These are phyloP conservation scores for Eupleurogrammus muticus DNA, from an alignment of 2,797 vertebrate species.

Conservation along the genomic window DNA sequence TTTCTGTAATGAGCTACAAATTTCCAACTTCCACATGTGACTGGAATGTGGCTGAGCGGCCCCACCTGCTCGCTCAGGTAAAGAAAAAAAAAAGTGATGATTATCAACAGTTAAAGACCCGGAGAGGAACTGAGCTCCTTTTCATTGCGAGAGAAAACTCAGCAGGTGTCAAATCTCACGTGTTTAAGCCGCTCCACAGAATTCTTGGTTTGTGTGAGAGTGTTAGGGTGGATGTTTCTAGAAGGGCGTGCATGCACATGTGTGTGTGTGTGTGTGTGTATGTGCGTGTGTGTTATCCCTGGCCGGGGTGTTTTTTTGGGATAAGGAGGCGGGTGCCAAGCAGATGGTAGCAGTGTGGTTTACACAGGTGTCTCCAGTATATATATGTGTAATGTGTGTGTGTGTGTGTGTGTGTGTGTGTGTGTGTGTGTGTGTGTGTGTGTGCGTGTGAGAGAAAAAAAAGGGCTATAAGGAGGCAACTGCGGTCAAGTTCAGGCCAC, in stretches of 20 bases:
- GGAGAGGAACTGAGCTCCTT: constrained; percentile 44
- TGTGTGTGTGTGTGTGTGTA: constrained; percentile 20
- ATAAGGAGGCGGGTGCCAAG: constrained; percentile 68
- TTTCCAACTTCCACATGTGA: constrained; percentile 18
- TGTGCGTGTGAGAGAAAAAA: not conserved
- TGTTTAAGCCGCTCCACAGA: constrained; percentile 28
- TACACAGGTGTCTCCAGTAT: constrained; percentile 82
- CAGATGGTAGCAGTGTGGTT: constrained; percentile 81
- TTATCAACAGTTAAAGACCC: constrained; percentile 40
- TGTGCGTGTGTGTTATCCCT: constrained; percentile 47
- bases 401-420: constrained; percentile 20
- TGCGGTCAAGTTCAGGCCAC: constrained; percentile 65
- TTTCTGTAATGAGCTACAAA: constrained; percentile 14
- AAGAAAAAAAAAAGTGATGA: constrained; percentile 44
- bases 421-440: constrained; percentile 7
- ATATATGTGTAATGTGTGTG: constrained; percentile 35
- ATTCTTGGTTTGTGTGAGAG: constrained; percentile 25
- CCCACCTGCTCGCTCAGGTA: constrained; percentile 42
- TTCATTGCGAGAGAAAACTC: constrained; percentile 41
- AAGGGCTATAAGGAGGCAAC: constrained; percentile 19
- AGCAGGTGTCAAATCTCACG: constrained; percentile 55
- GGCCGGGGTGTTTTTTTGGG: constrained; percentile 58
- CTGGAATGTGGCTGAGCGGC: constrained; percentile 22
- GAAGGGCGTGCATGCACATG: not conserved
- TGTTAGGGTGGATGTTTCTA: too few relatives aligned